A percentile compares a stretch with the other conserved stretches of the same genome.
phyloP scores from a whole-genome alignment of 1,140 invertebrate species.

The Drosophila virilis region DNA sequence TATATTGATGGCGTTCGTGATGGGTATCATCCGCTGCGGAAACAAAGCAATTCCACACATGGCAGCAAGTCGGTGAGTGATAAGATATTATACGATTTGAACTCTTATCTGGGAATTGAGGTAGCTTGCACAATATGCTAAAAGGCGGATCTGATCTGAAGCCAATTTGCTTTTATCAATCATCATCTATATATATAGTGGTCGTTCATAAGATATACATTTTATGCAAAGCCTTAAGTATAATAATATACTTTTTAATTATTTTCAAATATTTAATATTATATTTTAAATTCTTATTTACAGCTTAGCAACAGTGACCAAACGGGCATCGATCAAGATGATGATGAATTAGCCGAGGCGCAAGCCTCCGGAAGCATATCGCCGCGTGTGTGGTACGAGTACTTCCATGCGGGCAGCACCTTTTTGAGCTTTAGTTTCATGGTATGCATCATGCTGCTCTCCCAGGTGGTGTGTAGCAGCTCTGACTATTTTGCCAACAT shows the following conservation, averaged over 20 bases:
- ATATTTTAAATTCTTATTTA: neutral
- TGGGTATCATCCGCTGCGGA: conserved; percentile 72
- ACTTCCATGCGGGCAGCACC: conserved; percentile 89
- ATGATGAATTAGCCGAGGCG: conserved; percentile 85
- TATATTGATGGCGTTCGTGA: conserved; percentile 77
- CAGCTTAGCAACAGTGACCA: conserved; percentile 50
- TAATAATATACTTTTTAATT: too few relatives aligned
- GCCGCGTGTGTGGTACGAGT: conserved; percentile 86
- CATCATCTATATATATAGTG: too few relatives aligned
- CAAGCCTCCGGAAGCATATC: conserved; percentile 86
- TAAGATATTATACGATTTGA: neutral
- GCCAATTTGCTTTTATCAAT: too few relatives aligned
- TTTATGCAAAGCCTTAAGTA: too few relatives aligned
- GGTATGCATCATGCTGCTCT: conserved; percentile 86
- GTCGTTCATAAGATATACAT: too few relatives aligned
- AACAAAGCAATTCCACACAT: conserved; percentile 58
- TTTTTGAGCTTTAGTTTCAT: conserved; percentile 86
- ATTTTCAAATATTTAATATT: neutral
- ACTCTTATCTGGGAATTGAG: too few relatives aligned
- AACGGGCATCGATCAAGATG: conserved; percentile 64
- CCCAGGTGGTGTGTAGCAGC: conserved; percentile 89
- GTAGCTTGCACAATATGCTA: neutral
- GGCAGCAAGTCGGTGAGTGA: conserved; percentile 71
- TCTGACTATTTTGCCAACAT: conserved; percentile 92
- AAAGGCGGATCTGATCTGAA: too few relatives aligned